phyloP scores from a whole-genome alignment of 2,797 vertebrate genomes.

The Hyperoplus lanceolatus region DNA sequence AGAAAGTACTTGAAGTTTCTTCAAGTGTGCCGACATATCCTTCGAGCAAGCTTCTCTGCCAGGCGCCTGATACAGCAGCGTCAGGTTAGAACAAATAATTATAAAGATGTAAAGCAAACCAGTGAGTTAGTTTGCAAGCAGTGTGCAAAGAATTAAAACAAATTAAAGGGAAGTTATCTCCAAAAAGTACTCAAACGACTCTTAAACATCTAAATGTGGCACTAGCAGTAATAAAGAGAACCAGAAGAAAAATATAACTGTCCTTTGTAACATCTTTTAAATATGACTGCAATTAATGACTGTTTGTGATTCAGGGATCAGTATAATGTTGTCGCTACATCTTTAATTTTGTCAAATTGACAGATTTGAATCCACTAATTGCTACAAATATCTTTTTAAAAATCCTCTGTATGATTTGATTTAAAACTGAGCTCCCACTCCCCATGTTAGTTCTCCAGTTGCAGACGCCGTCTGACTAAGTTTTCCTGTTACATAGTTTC shows the following conservation, averaged over 20 bases:
- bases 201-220: neutral
- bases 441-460: constrained; percentile 24
- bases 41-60: constrained; percentile 24
- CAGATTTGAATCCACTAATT: neutral
- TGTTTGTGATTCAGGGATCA: neutral
- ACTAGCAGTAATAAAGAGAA: neutral
- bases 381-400: neutral
- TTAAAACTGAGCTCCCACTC: constrained; percentile 60
- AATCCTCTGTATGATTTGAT: neutral
- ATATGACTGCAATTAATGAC: neutral
- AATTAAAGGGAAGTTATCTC: neutral
- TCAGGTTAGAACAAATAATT: neutral
- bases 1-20: constrained; percentile 9
- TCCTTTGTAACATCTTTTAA: neutral
- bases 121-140: neutral
- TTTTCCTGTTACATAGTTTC: constrained; percentile 36
- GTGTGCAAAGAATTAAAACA: neutral
- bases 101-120: too few relatives aligned
- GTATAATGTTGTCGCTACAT: neutral
- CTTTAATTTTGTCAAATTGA: neutral
- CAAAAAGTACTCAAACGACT: neutral
- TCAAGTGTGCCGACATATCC: constrained; percentile 10
- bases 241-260: neutral
- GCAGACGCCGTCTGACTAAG: constrained; percentile 59
- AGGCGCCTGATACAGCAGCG: neutral